Base-by-base conservation (phyloP, 2,888 invertebrate species). In the Cataglyphis altisquamis region DNA sequence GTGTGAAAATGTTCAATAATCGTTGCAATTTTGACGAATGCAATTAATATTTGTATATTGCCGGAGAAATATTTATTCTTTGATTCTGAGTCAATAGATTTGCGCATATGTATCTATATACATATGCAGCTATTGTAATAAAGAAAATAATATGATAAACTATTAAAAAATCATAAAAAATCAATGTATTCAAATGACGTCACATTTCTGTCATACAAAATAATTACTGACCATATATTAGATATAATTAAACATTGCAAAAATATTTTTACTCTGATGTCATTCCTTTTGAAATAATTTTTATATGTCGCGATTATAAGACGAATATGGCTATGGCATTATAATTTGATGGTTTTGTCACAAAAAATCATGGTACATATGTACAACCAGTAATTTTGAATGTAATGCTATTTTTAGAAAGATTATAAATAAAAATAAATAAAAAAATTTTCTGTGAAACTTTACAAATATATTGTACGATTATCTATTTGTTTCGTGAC, bases 401-500 rank as follows among this genome's bases (percentile, higher is more conserved):
- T 63, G 36, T n/a, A 63, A 18, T 63, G 36, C 10, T 36, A n/a
- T 9, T 21, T 63, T 63, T 63, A 36, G 9, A 36, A 18, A 36
- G n/a, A 10, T 9, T 4, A 0, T 77, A n/a, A 39, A 8, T 10
- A 75, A 29, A 29, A 29, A 29, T 2, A 29, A 29, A 29, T 29
- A 29, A 10, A 60, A 36, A 48, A 48, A 15, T n/a, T 1, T 12
- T 48, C 1, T 12, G 5, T 21, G 39, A 77, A 55, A n/a, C n/a
- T 67, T 15, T 60, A 36, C 55, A n/a, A 36, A 48, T 36, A 3
- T 48, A 15, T 41, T 52, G 48, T 18, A 8, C 29, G 15, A 21
- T 57, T 57, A 68, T 57, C 21, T 77, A 21, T 57, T 74, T 45
- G 12, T 57, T 68, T 77, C 41, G n/a, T 41, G n/a, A n/a, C n/a